Conservation (phyloP, 2,113 vertebrate species). For the Hystrix cristata region DNA sequence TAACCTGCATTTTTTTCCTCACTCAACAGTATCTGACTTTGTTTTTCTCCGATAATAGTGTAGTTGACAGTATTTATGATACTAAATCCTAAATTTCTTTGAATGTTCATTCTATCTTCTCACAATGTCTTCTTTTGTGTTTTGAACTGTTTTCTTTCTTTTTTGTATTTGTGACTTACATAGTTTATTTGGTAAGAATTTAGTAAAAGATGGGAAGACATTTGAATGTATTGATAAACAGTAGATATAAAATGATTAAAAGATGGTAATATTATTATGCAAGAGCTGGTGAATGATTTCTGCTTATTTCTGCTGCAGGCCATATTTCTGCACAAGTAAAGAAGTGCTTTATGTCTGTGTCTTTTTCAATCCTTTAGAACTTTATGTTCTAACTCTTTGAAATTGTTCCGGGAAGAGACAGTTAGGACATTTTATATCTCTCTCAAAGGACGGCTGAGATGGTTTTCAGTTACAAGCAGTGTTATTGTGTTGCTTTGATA, state of each 20-base stretch:
- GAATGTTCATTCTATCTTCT: not conserved
- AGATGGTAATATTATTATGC: not conserved
- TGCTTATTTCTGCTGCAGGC: not conserved
- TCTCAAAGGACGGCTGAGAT: not conserved
- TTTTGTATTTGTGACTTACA: not conserved
- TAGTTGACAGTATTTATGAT: not conserved
- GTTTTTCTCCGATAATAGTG: not conserved
- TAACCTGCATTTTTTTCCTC: not conserved
- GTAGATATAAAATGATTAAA: not conserved
- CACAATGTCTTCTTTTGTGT: not conserved
- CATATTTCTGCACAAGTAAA: not conserved
- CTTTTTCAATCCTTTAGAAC: not conserved
- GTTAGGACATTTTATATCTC: not conserved
- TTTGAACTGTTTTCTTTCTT: not conserved
- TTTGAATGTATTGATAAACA: not conserved
- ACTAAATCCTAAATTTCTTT: not conserved
- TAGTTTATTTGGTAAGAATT: not conserved
- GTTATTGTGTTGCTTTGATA: not conserved
- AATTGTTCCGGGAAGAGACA: not conserved
- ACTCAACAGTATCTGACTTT: not conserved
- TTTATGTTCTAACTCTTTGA: not conserved
- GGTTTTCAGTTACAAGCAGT: not conserved
- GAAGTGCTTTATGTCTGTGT: not conserved
- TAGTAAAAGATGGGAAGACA: not conserved
- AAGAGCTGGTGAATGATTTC: not conserved